These are phyloP conservation scores for Scylla paramamosain DNA, from an alignment of 1,140 invertebrate species.

Conservation along the genomic window DNA sequence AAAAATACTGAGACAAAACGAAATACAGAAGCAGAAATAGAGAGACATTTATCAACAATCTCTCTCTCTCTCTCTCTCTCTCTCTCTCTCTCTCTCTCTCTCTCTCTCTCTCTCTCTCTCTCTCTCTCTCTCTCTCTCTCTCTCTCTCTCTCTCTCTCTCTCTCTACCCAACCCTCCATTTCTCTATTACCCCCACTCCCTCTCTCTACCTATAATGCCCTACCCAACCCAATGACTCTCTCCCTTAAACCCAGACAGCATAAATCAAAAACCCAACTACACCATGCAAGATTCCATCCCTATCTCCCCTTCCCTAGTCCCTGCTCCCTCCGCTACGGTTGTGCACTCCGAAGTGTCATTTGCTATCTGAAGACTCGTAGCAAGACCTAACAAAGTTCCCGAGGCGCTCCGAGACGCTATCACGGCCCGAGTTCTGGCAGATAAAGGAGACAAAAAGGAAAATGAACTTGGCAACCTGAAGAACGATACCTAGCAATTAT, in stretches of 20 bases:
- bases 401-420: not conserved
- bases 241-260: not conserved
- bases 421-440: not conserved
- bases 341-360: not conserved
- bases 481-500: not conserved
- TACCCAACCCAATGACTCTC: not conserved
- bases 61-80: not conserved
- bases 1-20: too few species aligned
- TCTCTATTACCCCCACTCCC: too few species aligned
- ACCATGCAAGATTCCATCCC: too few species aligned
- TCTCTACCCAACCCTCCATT: too few species aligned
- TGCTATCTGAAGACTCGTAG: not conserved
- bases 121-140: constrained; percentile 3
- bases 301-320: too few species aligned
- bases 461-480: not conserved
- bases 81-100: not conserved
- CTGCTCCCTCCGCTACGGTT: not conserved
- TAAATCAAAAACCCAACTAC: too few species aligned
- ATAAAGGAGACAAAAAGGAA: not conserved
- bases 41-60: too few species aligned
- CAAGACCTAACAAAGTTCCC: not conserved
- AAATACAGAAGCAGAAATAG: too few species aligned
- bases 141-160: not conserved
- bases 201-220: not conserved
- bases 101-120: constrained; percentile 3